A percentile compares a stretch with the other conserved stretches of the same genome.
These are phyloP conservation scores for Odocoileus virginianus DNA, from an alignment of 2,113 vertebrate species.

Conservation along the genomic window DNA sequence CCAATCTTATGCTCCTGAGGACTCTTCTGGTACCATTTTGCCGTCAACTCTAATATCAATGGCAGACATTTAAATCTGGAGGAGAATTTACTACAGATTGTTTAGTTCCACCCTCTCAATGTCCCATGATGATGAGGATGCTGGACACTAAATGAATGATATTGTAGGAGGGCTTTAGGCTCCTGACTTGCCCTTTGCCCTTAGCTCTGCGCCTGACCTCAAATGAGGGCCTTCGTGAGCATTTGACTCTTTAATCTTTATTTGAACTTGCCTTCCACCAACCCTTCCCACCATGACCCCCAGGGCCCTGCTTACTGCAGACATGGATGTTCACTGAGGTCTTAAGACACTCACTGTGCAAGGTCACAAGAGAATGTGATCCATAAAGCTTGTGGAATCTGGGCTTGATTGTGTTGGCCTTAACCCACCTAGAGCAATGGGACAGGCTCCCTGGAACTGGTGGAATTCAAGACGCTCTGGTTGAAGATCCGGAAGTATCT, in stretches of 20 bases:
- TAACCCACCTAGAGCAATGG: slow-evolving; percentile 74
- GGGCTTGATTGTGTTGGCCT: background rate
- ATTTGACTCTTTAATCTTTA: background rate
- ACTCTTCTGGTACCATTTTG: background rate
- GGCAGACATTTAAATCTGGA: background rate
- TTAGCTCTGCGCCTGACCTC: background rate
- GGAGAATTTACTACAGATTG: background rate
- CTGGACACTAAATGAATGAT: background rate
- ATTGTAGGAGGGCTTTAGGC: background rate
- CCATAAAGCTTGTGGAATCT: background rate
- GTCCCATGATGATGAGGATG: too few relatives aligned
- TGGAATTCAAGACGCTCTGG: slow-evolving; percentile 89
- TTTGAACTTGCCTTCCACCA: background rate
- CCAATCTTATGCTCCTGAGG: rapidly evolving
- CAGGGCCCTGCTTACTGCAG: background rate
- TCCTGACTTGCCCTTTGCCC: background rate
- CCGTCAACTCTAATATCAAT: background rate
- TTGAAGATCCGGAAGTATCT: slow-evolving; percentile 91
- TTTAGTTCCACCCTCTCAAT: background rate
- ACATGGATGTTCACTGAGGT: background rate
- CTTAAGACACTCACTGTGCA: background rate
- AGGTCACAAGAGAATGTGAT: background rate
- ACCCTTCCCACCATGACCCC: background rate
- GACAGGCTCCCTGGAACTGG: slow-evolving; percentile 83
- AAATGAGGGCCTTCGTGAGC: background rate